These are phyloP conservation scores for Apostichopus leukothele DNA, from an alignment of 53 echinoderm and acorn worm species.

Conservation along the genomic window DNA sequence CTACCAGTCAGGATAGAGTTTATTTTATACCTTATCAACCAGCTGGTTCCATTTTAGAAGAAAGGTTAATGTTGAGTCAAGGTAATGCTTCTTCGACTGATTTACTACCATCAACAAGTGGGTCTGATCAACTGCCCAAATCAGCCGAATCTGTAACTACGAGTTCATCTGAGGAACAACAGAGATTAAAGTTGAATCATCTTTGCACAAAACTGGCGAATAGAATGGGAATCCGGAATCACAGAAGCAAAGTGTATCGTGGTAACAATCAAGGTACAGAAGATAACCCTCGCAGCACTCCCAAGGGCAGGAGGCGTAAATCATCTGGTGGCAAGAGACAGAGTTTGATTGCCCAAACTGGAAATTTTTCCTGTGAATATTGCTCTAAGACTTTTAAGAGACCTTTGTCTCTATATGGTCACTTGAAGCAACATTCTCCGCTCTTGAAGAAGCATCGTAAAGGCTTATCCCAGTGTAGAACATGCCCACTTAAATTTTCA, in stretches of 20 bases:
- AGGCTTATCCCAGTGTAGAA: slow-evolving; percentile 20
- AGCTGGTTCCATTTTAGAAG: background rate
- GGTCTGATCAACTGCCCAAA: background rate
- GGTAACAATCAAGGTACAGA: background rate
- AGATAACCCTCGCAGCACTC: background rate
- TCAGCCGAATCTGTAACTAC: background rate
- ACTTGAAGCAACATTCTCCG: slow-evolving; percentile 47
- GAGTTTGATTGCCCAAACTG: slow-evolving; percentile 41
- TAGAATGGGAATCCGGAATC: slow-evolving; percentile 18
- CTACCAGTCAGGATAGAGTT: background rate
- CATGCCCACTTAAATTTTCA: slow-evolving; percentile 21
- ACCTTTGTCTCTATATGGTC: slow-evolving; percentile 45
- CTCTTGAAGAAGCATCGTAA: slow-evolving; percentile 39
- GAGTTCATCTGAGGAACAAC: background rate
- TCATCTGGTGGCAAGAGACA: slow-evolving; percentile 8
- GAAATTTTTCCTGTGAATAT: slow-evolving; percentile 27
- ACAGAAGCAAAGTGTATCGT: background rate
- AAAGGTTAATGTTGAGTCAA: background rate
- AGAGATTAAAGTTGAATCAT: slow-evolving; percentile 12
- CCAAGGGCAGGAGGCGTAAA: background rate
- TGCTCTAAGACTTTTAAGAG: slow-evolving; percentile 40
- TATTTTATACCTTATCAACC: slow-evolving; percentile 3
- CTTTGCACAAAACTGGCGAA: slow-evolving; percentile 27
- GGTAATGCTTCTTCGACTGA: background rate
- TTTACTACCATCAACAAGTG: background rate